Percentiles rank a stretch among this genome's conserved stretches.
phyloP scores from a whole-genome alignment of 1,140 invertebrate species.

The Leucophenga varia region DNA sequence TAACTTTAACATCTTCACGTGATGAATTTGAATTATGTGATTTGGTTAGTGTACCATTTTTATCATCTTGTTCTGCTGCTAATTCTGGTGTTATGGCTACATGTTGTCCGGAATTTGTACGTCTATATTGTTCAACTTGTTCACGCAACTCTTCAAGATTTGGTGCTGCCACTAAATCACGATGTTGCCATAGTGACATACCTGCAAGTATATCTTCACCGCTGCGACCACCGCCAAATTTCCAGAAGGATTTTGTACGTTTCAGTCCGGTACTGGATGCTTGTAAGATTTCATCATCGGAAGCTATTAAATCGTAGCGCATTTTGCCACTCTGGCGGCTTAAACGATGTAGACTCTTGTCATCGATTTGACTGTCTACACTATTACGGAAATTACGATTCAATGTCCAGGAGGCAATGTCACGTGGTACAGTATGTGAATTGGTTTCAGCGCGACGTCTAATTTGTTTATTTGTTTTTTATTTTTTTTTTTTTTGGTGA shows the following conservation, averaged over 20 bases:
- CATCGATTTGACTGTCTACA: conserved; percentile 50
- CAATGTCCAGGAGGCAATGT: conserved; percentile 49
- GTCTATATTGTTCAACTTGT: conserved; percentile 23
- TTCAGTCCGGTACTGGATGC: conserved; percentile 62
- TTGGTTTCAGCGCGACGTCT: conserved; percentile 49
- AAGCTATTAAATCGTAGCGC: conserved; percentile 58
- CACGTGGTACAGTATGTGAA: conserved; percentile 38
- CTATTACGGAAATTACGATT: conserved; percentile 51
- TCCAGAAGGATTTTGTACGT: conserved; percentile 82
- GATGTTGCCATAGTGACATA: conserved; percentile 81
- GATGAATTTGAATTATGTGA: conserved; percentile 46
- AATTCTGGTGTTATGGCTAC: conserved; percentile 58
- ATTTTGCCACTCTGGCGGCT: conserved; percentile 42
- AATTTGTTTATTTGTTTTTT: conserved; percentile 10
- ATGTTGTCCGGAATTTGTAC: conserved; percentile 17
- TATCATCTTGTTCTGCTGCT: conserved; percentile 37
- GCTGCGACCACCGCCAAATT: conserved; percentile 65
- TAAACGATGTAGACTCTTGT: conserved; percentile 39
- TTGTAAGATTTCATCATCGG: conserved; percentile 50
- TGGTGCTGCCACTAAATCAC: conserved; percentile 69
- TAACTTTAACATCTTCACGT: conserved; percentile 42
- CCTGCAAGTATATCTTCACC: conserved; percentile 74
- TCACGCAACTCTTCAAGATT: conserved; percentile 55
- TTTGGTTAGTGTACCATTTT: conserved; percentile 37
- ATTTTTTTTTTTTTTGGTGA: neutral